These are phyloP conservation scores for Molorchus minor DNA, from an alignment of 2,888 invertebrate genomes.

Conservation along the genomic window DNA sequence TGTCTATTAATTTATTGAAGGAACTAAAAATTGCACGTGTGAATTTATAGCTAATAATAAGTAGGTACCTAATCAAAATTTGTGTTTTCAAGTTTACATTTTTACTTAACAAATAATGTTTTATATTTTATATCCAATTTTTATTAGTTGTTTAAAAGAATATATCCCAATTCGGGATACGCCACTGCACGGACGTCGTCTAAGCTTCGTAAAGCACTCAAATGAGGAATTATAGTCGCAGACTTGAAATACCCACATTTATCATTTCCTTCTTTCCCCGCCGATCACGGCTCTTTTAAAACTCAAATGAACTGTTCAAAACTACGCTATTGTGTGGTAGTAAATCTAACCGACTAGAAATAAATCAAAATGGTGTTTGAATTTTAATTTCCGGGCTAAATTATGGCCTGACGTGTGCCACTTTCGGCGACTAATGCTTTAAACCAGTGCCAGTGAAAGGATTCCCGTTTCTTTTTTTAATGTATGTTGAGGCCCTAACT, in stretches of 20 bases:
- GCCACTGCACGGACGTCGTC: constrained; percentile 6
- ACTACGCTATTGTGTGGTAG: constrained; percentile 19
- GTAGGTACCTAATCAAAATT: too few relatives aligned
- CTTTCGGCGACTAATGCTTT: constrained; percentile 16
- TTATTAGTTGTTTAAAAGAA: too few relatives aligned
- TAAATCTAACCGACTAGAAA: constrained; percentile 23
- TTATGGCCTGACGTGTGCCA: constrained; percentile 19
- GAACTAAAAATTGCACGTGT: too few relatives aligned
- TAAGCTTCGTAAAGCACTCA: constrained; percentile 8
- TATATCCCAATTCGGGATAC: not conserved
- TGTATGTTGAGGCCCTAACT: too few relatives aligned
- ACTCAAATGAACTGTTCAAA: constrained; percentile 26
- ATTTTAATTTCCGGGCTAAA: constrained; percentile 28
- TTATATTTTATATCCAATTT: too few relatives aligned
- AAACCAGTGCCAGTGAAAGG: constrained; percentile 10
- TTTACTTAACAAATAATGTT: too few relatives aligned
- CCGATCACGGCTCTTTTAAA: constrained; percentile 19
- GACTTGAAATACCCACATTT: constrained; percentile 26
- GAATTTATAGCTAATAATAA: too few relatives aligned
- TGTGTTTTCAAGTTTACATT: too few relatives aligned
- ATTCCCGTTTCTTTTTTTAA: too few relatives aligned
- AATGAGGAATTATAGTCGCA: constrained; percentile 20
- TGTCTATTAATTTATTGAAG: too few relatives aligned
- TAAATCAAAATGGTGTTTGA: constrained; percentile 29
- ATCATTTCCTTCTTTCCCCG: constrained; percentile 23